These are phyloP conservation scores for Anagyrus pseudococci DNA, from an alignment of 2,888 invertebrate species.

Conservation along the genomic window DNA sequence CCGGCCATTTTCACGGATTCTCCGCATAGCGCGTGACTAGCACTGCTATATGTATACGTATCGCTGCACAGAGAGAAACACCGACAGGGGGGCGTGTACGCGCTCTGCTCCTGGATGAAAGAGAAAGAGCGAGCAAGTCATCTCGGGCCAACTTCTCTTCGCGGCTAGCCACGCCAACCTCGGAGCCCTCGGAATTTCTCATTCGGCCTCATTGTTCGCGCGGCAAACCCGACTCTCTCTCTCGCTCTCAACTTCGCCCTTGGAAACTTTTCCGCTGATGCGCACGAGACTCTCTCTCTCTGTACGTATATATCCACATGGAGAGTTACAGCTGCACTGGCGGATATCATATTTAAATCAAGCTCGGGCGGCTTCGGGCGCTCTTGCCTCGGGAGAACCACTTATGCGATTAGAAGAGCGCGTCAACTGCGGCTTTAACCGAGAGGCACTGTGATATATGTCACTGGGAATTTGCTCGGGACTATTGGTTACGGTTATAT, in stretches of 20 bases:
- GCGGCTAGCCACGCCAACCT: not conserved
- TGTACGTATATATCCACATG: not conserved
- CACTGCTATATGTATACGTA: too few relatives aligned
- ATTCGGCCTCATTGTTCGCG: slow-evolving; percentile 25
- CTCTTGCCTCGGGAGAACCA: too few relatives aligned
- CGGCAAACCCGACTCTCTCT: not conserved
- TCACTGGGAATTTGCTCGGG: too few relatives aligned
- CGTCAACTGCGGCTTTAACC: too few relatives aligned
- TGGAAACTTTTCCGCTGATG: slow-evolving; percentile 31
- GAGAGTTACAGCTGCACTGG: not conserved
- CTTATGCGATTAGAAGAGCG: too few relatives aligned
- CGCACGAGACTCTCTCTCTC: not conserved
- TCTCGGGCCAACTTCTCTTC: not conserved
- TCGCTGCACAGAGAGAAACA: not conserved
- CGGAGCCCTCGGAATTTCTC: slow-evolving; percentile 29
- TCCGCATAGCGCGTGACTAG: slow-evolving; percentile 24
- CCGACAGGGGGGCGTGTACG: slow-evolving; percentile 2
- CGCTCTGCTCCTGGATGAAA: not conserved
- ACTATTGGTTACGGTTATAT: too few relatives aligned
- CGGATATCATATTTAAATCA: not conserved
- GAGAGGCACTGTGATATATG: too few relatives aligned
- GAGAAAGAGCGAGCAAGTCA: not conserved
- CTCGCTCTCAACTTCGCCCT: not conserved
- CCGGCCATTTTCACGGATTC: slow-evolving; percentile 28
- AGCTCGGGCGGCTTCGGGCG: too few relatives aligned